Evolutionary conservation across 2,797 vertebrate genomes (phyloP), one percentile per base, ranked within the genome.

Genomic region (Trachops cirrhosus): DNA sequence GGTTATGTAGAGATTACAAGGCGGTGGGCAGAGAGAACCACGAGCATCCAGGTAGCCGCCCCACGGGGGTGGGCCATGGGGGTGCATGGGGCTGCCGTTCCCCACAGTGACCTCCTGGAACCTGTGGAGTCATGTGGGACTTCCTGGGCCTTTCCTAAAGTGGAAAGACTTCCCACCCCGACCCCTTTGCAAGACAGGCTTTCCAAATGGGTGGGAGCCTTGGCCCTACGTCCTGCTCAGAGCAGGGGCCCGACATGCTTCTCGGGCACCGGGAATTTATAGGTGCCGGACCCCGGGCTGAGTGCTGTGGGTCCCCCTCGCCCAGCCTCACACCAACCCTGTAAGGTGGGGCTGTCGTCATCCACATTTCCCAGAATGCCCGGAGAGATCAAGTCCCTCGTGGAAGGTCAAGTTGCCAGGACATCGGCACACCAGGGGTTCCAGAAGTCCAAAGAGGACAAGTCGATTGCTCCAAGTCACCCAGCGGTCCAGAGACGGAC

Each of bases 1-100:
- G 98, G 98, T 99, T 98, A 98, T 97, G 96, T 97, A 98, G 98
- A 98, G 98, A 98, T 98, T 98, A 97, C 96, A 95, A 96, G 97
- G 97, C 91, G 73, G 96, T 91, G 85, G 96, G 96, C 68, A 0
- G 96, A 95, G 86, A 96, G 97, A 88, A 93, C 95, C 96, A 62
- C 90, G 5, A 2, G 46, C 41, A 68, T 95, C 92, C 77, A 93
- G 91, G 96, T 3, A 2, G 97, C 95, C 64, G 91, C 74, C 50
- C 96, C 96, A 46, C 9, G 37, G 52, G 44, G 2, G 39, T 93
- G 80, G 64, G 32, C 0, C 0, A 0, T 0, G 6, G 64, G 2
- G 48, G 34, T 4, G 29, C 1, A 32, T 29, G 91, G 46, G 73
- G 34, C 82, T 92, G 96, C 85, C 94, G 89, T 93, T 89, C 5